These are phyloP conservation scores for Nycticorax nycticorax DNA, from an alignment of 2,113 vertebrate species.

Conservation along the genomic window DNA sequence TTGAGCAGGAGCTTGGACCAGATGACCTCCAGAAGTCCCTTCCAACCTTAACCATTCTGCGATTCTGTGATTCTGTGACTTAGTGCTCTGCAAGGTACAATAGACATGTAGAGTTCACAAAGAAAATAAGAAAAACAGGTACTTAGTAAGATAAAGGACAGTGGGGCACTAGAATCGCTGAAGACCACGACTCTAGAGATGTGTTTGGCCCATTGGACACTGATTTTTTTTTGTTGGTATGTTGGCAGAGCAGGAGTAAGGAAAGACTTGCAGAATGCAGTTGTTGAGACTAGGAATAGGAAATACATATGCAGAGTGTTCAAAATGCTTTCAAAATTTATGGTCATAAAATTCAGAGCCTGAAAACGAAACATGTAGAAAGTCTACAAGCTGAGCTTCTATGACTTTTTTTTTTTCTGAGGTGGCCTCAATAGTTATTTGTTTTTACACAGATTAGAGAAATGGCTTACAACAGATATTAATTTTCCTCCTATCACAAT, in stretches of 20 bases:
- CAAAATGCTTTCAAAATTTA: not conserved
- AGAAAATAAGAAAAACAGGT: not conserved
- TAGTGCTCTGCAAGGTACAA: not conserved
- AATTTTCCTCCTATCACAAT: not conserved
- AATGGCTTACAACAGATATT: not conserved
- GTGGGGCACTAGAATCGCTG: not conserved
- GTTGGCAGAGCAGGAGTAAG: not conserved
- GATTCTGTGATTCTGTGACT: not conserved
- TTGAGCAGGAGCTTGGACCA: not conserved
- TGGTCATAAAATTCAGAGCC: not conserved
- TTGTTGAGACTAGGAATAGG: not conserved
- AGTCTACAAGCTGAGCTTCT: not conserved
- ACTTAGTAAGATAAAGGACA: not conserved
- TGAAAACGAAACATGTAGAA: not conserved
- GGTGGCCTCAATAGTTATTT: not conserved
- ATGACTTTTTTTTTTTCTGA: not conserved
- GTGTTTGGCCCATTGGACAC: too few species aligned
- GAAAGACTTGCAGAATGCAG: not conserved
- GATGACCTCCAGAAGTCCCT: not conserved
- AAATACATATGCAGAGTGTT: conserved; percentile 24
- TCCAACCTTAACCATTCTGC: not conserved
- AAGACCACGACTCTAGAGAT: not conserved
- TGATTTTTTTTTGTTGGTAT: not conserved
- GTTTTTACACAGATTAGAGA: not conserved
- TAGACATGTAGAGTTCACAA: not conserved